phyloP scores from a whole-genome alignment of 2,888 invertebrate species.

The Thymelicus lineola region DNA sequence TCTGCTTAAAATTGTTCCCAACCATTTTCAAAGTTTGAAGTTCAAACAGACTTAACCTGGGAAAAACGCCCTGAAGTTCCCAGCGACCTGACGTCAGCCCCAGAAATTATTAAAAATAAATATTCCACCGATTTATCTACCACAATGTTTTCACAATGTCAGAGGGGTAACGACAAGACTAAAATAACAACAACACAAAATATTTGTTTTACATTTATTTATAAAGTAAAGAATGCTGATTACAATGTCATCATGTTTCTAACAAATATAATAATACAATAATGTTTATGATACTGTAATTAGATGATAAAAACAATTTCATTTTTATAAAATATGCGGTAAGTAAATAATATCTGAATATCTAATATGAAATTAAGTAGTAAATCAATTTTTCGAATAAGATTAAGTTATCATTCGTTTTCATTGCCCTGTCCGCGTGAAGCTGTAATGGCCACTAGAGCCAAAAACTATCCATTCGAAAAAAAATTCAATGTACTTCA shows the following conservation, averaged over 20 bases:
- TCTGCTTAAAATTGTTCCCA: too few species aligned
- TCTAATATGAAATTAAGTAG: neutral
- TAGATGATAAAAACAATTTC: conserved; percentile 18
- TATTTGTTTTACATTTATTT: conserved; percentile 15
- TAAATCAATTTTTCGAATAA: neutral
- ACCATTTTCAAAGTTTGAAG: too few species aligned
- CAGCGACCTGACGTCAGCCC: too few species aligned
- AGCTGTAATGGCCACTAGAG: too few species aligned
- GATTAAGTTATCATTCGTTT: neutral
- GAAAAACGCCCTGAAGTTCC: too few species aligned
- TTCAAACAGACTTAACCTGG: too few species aligned
- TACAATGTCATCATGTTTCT: conserved; percentile 66
- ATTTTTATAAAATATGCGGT: conserved; percentile 15
- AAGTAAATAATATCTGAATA: conserved; percentile 8
- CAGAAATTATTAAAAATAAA: too few species aligned
- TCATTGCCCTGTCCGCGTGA: too few species aligned
- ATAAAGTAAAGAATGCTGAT: conserved; percentile 58
- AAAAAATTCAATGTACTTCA: neutral
- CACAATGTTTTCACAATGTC: too few species aligned
- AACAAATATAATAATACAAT: conserved; percentile 65
- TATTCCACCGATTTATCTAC: too few species aligned
- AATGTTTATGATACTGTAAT: conserved; percentile 40
- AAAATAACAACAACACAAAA: neutral
- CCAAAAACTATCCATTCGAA: too few species aligned
- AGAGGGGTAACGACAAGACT: too few species aligned